Evolutionary conservation across 1,140 invertebrate genomes (phyloP).

Genomic region (Sesamia nonagrioides): DNA sequence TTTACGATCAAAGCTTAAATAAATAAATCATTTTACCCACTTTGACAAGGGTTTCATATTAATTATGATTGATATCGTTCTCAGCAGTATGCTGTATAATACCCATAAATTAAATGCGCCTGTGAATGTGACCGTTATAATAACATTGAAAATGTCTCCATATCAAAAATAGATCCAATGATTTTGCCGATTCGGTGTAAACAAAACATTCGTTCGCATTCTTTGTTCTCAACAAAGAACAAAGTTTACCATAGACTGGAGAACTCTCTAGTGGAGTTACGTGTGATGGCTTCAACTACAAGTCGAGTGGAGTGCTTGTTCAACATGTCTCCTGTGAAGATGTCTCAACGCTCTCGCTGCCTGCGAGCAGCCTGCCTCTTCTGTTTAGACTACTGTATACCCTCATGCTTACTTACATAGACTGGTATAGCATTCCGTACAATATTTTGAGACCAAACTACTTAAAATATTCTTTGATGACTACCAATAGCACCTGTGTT

Average conservation of each 20-base stretch:
- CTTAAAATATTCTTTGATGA: not conserved
- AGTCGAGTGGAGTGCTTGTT: constrained; percentile 71
- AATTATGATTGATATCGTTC: constrained; percentile 49
- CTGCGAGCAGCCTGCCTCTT: constrained; percentile 40
- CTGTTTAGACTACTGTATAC: constrained; percentile 31
- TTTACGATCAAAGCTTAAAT: constrained; percentile 63
- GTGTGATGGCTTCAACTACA: constrained; percentile 57
- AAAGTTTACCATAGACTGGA: constrained; percentile 54
- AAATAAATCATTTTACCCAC: constrained; percentile 61
- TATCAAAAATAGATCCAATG: constrained; percentile 29
- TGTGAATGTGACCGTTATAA: constrained; percentile 20
- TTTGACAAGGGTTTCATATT: constrained; percentile 45
- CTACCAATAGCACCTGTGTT: constrained; percentile 3
- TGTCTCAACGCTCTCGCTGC: constrained; percentile 55
- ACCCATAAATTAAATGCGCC: constrained; percentile 23
- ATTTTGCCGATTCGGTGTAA: constrained; percentile 38
- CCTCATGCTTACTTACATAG: constrained; percentile 27
- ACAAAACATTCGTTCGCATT: constrained; percentile 40
- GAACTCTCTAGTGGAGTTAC: constrained; percentile 55
- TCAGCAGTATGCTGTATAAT: constrained; percentile 14
- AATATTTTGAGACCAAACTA: not conserved
- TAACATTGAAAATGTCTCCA: not conserved
- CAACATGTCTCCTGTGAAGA: constrained; percentile 78
- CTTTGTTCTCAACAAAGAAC: constrained; percentile 53
- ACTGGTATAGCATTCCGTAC: not conserved